phyloP scores from a whole-genome alignment of 53 echinoderm and acorn worm genomes.

The Zoroaster sp. region DNA sequence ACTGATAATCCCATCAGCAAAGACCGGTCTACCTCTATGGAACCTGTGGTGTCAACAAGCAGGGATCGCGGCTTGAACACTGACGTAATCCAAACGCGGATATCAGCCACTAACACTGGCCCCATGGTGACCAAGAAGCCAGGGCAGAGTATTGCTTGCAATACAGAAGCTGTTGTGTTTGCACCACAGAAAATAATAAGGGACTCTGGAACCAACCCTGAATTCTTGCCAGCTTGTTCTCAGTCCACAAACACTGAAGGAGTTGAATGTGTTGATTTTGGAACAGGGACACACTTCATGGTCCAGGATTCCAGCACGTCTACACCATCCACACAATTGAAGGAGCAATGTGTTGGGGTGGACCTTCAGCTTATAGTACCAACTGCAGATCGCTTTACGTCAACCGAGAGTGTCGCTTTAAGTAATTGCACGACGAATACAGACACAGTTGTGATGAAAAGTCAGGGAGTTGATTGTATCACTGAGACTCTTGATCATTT shows the following conservation, averaged over 20 bases:
- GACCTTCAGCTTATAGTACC: slow-evolving; percentile 17
- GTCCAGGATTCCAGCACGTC: slow-evolving; percentile 56
- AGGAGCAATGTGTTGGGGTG: slow-evolving; percentile 49
- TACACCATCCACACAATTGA: slow-evolving; percentile 25
- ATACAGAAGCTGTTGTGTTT: slow-evolving; percentile 36
- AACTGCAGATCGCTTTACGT: slow-evolving; percentile 18
- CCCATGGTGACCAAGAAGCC: slow-evolving; percentile 61
- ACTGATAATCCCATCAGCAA: background rate
- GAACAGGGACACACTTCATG: slow-evolving; percentile 34
- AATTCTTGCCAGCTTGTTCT: slow-evolving; percentile 51
- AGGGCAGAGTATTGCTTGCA: slow-evolving; percentile 16
- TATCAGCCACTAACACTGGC: slow-evolving; percentile 86
- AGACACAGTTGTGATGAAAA: background rate
- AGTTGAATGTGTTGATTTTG: slow-evolving; percentile 55
- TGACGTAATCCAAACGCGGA: slow-evolving; percentile 75
- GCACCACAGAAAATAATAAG: slow-evolving; percentile 1
- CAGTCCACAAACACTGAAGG: slow-evolving; percentile 64
- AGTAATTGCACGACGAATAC: slow-evolving; percentile 57
- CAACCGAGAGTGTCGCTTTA: slow-evolving; percentile 10
- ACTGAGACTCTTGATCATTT: slow-evolving; percentile 5
- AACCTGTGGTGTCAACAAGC: background rate
- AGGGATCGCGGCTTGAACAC: slow-evolving; percentile 69
- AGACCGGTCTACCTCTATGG: slow-evolving; percentile 62
- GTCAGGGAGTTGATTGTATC: slow-evolving; percentile 21
- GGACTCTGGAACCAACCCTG: slow-evolving; percentile 57